Base-by-base conservation (phyloP, 37 sponge, comb jelly and placozoan genomes). In the Chondrosia reniformis region DNA sequence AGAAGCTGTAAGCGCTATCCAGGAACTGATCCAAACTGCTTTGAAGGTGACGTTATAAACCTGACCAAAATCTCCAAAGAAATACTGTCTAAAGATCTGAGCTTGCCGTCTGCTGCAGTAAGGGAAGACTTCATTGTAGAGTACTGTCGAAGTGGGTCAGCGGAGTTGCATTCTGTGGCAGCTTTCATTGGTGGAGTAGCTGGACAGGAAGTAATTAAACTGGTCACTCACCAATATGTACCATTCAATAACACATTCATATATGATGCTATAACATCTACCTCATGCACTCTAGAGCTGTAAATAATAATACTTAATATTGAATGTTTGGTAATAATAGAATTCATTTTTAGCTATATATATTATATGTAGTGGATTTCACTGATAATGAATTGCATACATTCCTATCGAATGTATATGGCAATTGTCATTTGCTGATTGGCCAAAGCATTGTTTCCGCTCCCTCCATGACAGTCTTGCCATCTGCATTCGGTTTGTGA, bases 201-300 rank as follows among this genome's bases (percentile, higher is more conserved):
- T n/a, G 84, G 91, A 2, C 99, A 98, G 54, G 99, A 98, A 77
- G 88, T 91, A 9, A 93, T 98, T 46, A 98, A 98, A 42, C 73
- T 98, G 0, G 59, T 98, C 15, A 98, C 99, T 5, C 78, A 85
- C 42, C 99, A 98, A 61, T 98, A 88, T 82, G 88, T 98, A 15
- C 99, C 99, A 36, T 80, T 98, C 34, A 90, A 93, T 82, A 98
- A 95, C 71, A 93, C 94, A 1, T 81, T 85, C 36, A 66, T 98
- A n/a, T 98, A 95, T 71, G 87, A 92, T 66, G 99, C 86, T 72
- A 80, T 79, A 24, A 73, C 88, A 27, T 84, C 79, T 15, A 75
- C 81, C 22, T 67, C 90, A 15, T 2, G 86, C 36, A 87, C 91
- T 38, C 59, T 83, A 33, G 79, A 74, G 28, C 45, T 87, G n/a